Evolutionary conservation across 1,140 invertebrate genomes (phyloP).

Genomic region (Drosophila baimaii): DNA sequence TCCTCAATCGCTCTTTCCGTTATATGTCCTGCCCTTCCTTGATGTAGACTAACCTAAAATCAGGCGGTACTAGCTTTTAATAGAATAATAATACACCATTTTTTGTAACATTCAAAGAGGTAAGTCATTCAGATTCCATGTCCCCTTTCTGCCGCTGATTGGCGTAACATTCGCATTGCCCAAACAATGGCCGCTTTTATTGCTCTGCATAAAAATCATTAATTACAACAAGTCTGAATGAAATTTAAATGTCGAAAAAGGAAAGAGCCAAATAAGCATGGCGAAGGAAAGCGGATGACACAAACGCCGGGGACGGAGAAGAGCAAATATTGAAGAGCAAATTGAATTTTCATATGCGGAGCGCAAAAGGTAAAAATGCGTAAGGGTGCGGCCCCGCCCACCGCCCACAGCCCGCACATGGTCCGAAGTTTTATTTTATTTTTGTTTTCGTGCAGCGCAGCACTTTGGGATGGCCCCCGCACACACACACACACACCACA

Average conservation of each 20-base stretch:
- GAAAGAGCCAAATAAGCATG: slow-evolving; percentile 57
- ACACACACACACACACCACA: slow-evolving; percentile 3
- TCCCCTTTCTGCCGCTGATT: neutral
- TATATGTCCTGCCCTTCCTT: too few relatives aligned
- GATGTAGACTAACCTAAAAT: neutral
- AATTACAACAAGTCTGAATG: slow-evolving; percentile 79
- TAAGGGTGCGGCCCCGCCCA: neutral
- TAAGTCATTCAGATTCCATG: neutral
- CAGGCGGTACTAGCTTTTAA: neutral
- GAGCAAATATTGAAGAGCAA: slow-evolving; percentile 77
- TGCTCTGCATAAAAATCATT: slow-evolving; percentile 78
- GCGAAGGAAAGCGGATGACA: slow-evolving; percentile 37
- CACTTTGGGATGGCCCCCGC: slow-evolving; percentile 53
- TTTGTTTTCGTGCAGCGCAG: slow-evolving; percentile 61
- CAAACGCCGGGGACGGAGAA: slow-evolving; percentile 9
- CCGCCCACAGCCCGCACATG: slow-evolving; percentile 7
- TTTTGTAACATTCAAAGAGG: neutral
- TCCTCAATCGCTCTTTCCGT: too few relatives aligned
- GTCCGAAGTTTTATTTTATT: slow-evolving; percentile 40
- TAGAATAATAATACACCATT: neutral
- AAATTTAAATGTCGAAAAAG: slow-evolving; percentile 75
- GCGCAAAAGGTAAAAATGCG: slow-evolving; percentile 63
- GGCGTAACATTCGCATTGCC: neutral
- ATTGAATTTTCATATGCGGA: slow-evolving; percentile 77
- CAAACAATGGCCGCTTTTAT: slow-evolving; percentile 65